A percentile compares a stretch with the other conserved stretches of the same genome.
These are phyloP conservation scores for Plebejus melissa DNA, from an alignment of 2,888 invertebrate species.

Conservation along the genomic window DNA sequence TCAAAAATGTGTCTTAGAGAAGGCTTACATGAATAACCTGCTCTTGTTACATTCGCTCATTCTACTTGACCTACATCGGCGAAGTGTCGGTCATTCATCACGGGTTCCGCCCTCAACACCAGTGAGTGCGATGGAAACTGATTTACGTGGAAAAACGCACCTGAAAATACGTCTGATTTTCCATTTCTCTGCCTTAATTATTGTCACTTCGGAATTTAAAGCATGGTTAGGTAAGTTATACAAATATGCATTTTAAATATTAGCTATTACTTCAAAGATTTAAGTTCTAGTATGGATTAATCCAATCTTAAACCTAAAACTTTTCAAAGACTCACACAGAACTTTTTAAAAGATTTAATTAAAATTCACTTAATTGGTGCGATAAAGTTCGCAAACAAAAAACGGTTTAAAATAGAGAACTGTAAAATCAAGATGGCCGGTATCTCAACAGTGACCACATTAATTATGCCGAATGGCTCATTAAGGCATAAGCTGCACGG, in stretches of 20 bases:
- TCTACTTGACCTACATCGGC: slow-evolving; percentile 40
- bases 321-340: background rate
- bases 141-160: slow-evolving; percentile 40
- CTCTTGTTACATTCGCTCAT: slow-evolving; percentile 24
- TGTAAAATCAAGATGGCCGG: slow-evolving; percentile 37
- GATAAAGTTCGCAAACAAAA: slow-evolving; percentile 20
- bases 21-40: background rate
- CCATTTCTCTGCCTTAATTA: background rate
- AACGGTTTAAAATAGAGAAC: slow-evolving; percentile 27
- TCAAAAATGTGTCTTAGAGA: background rate
- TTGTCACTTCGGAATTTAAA: background rate
- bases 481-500: slow-evolving; percentile 56
- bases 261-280: background rate
- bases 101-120: slow-evolving; percentile 55
- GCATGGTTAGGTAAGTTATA: no score
- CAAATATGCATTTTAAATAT: no score
- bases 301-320: background rate
- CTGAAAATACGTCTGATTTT: background rate
- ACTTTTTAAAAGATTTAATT: slow-evolving; percentile 34
- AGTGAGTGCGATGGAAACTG: slow-evolving; percentile 52
- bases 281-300: background rate
- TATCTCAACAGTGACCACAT: slow-evolving; percentile 45
- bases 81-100: slow-evolving; percentile 54
- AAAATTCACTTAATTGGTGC: background rate
- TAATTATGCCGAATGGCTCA: slow-evolving; percentile 62